phyloP scores from a whole-genome alignment of 1,140 invertebrate genomes.

The Drosophila equinoxialis region DNA sequence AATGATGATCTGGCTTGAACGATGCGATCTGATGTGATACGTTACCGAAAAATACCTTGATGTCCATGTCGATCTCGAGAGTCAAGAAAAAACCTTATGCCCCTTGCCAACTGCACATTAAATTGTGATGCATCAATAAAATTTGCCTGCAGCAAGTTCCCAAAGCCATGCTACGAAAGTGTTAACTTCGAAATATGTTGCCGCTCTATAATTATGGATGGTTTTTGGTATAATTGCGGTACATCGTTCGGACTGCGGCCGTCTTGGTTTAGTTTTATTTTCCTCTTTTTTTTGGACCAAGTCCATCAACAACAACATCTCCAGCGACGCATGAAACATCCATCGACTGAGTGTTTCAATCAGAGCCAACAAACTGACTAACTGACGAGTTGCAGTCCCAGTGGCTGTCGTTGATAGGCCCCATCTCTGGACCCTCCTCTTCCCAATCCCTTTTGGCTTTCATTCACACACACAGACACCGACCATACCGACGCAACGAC shows the following conservation, averaged over 20 bases:
- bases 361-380: conserved; percentile 62
- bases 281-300: background rate
- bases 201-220: conserved; percentile 83
- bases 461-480: background rate
- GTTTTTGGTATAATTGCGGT: conserved; percentile 76
- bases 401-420: conserved; percentile 65
- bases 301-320: conserved; percentile 27
- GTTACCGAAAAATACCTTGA: conserved; percentile 29
- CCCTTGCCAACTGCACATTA: conserved; percentile 72
- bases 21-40: conserved; percentile 43
- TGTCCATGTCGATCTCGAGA: conserved; percentile 23
- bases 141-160: conserved; percentile 79
- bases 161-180: conserved; percentile 82
- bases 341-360: conserved; percentile 68
- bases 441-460: background rate
- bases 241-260: conserved; percentile 22
- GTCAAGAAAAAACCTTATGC: conserved; percentile 13
- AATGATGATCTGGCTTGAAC: conserved; percentile 56
- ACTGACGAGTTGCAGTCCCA: conserved; percentile 68
- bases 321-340: conserved; percentile 7
- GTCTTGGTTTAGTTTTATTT: background rate
- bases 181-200: conserved; percentile 82
- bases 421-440: conserved; percentile 1
- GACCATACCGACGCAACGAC: background rate
- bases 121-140: conserved; percentile 82